Evolutionary conservation across 2,888 invertebrate species (phyloP), one percentile per base, ranked within the genome.

Genomic region (Xylota sylvarum): DNA sequence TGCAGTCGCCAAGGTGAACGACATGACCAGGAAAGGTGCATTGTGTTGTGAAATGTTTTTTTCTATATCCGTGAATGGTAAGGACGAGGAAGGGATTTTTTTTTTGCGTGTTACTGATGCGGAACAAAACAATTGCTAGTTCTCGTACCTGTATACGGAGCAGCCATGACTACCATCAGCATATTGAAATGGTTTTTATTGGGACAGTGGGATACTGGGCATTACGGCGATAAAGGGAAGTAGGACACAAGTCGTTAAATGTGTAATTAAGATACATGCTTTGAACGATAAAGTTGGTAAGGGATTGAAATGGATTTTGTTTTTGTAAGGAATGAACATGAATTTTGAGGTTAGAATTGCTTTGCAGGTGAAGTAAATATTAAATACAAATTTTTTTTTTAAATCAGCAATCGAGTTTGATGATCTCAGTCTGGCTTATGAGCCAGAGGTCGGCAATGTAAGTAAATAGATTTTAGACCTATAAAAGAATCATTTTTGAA

Each of bases 1-100:
- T 17, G 37, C 37, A 62, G 55, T 76, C 23, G 23, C 55, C 46
- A 50, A 56, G 76, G 69, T 82, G 82, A 77, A 70, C 56, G 62
- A 62, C 56, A 43, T 58, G 37, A 0, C 14, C 58, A 72, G 72
- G 37, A 30, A 58, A 27, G 32, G 32, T 65, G 48, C 32, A 64
- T 70, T 70, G 58, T 82, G 37, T 19, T 56, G 69, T 12, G 19
- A 14, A 23, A n/a, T 77, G 30, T 40, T 69, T 60, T 7, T 32
- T 32, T n/a, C 23, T 5, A 9, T 35, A 10, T 27, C 10, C 23
- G 5, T 2, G 6, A 27, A 40, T 40, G 40, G 10, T 12, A 10
- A 40, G 52, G 9, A 37, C 12, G n/a, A 55, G n/a, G 52, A 40
- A 17, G 5, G 32, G n/a, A 12, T 10, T 48, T 32, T 56, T 32